Conservation (phyloP, 2,888 invertebrate genomes). For the Plebejus anna region DNA sequence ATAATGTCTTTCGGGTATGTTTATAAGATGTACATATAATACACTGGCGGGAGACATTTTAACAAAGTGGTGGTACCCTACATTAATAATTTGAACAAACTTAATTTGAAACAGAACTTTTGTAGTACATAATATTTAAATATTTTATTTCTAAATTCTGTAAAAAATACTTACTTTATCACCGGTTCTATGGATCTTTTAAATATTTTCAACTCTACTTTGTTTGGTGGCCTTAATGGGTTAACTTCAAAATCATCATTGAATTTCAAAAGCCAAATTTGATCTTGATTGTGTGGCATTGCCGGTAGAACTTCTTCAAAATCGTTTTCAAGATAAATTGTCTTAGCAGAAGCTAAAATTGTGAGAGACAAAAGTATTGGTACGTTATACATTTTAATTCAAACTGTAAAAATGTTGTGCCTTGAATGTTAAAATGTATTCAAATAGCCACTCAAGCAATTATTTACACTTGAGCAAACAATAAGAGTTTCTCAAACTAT, state of each 20-base stretch:
- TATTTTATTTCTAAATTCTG: not conserved
- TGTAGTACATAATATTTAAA: not conserved
- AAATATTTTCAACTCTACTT: not conserved
- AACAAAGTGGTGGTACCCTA: no score
- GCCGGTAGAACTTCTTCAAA: not conserved
- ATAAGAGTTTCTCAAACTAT: not conserved
- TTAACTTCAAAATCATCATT: constrained; percentile 9
- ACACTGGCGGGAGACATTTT: no score
- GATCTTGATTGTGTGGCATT: not conserved
- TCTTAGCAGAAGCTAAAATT: not conserved
- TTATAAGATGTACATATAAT: no score
- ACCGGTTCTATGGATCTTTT: not conserved
- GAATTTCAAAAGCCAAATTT: constrained; percentile 5
- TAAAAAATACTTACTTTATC: not conserved
- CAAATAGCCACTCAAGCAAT: constrained; percentile 1
- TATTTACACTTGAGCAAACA: constrained; percentile 11
- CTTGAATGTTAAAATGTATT: not conserved
- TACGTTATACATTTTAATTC: not conserved
- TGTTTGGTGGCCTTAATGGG: not conserved
- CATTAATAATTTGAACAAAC: no score
- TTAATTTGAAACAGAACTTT: no score
- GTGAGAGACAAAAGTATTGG: not conserved
- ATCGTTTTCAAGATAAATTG: not conserved
- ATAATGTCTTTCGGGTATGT: not conserved
- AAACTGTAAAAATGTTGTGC: not conserved